Conservation (phyloP, 1,140 invertebrate genomes). For the Macrocentrus cingulum region DNA sequence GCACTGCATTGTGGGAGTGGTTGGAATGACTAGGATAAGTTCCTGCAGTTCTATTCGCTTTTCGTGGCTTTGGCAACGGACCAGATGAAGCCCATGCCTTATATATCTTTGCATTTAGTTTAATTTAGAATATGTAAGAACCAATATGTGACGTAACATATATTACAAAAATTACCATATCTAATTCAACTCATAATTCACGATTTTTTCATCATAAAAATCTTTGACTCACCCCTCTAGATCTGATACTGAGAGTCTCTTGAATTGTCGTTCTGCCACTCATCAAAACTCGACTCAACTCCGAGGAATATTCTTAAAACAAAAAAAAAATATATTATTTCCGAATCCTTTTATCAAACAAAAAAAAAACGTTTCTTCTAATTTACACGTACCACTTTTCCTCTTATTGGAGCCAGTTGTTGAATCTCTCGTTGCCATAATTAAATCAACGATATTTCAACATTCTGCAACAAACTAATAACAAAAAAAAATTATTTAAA, state of each 20-base stretch:
- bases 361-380: neutral
- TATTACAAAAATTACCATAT: neutral
- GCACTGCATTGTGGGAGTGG: constrained; percentile 41
- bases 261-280: constrained; percentile 27
- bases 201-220: no score
- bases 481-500: no score
- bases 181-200: neutral
- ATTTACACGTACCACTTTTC: constrained; percentile 43
- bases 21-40: constrained; percentile 38
- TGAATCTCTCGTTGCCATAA: constrained; percentile 45
- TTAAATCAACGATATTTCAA: constrained; percentile 43
- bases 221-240: constrained; percentile 29
- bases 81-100: constrained; percentile 39
- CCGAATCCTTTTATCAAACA: no score
- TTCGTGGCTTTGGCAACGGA: constrained; percentile 45
- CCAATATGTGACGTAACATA: constrained; percentile 42
- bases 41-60: constrained; percentile 38
- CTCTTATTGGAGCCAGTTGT: constrained; percentile 37
- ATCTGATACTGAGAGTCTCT: constrained; percentile 19
- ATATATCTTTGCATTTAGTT: constrained; percentile 39
- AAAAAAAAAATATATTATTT: no score
- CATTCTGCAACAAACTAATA: constrained; percentile 46
- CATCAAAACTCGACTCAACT: constrained; percentile 31
- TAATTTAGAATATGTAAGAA: constrained; percentile 45
- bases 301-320: constrained; percentile 48